phyloP scores from a whole-genome alignment of 2,797 vertebrate genomes.

The Chanos chanos region DNA sequence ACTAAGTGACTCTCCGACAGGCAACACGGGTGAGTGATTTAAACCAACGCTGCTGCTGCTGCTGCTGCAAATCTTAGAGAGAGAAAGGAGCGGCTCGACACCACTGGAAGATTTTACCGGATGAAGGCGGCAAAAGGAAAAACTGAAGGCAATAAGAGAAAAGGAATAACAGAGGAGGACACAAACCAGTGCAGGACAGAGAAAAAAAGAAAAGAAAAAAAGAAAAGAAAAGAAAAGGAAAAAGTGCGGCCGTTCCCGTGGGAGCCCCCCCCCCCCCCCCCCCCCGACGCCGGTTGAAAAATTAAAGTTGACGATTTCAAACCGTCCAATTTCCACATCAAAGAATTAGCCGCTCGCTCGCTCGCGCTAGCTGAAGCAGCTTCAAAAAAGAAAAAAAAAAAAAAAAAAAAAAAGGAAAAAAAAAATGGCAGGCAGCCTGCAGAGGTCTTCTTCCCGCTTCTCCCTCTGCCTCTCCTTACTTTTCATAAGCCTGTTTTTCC shows the following conservation, averaged over 20 bases:
- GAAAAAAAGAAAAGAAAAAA: conserved; percentile 57
- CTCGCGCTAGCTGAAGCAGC: conserved; percentile 81
- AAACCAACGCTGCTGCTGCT: conserved; percentile 44
- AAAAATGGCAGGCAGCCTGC: conserved; percentile 80
- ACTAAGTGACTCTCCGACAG: conserved; percentile 36
- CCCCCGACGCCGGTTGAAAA: conserved; percentile 88
- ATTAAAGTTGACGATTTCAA: conserved; percentile 92
- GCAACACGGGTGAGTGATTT: conserved; percentile 45
- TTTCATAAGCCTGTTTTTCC: conserved; percentile 54
- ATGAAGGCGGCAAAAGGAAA: conserved; percentile 19
- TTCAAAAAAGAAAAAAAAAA: too few species aligned
- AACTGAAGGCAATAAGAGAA: conserved; percentile 18
- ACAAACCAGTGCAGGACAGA: conserved; percentile 62
- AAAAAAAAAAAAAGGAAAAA: too few species aligned
- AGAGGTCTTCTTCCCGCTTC: conserved; percentile 59
- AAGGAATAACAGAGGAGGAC: too few species aligned
- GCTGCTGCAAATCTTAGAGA: conserved; percentile 22
- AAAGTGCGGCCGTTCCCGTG: conserved; percentile 62
- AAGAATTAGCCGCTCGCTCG: conserved; percentile 80
- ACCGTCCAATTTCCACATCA: conserved; percentile 96
- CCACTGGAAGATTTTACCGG: not conserved
- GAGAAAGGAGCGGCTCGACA: conserved; percentile 36
- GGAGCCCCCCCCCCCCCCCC: too few species aligned
- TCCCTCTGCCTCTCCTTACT: conserved; percentile 34
- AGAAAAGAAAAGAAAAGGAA: conserved; percentile 38